phyloP scores from a whole-genome alignment of 2,888 invertebrate species.

The Acrobasis repandana region DNA sequence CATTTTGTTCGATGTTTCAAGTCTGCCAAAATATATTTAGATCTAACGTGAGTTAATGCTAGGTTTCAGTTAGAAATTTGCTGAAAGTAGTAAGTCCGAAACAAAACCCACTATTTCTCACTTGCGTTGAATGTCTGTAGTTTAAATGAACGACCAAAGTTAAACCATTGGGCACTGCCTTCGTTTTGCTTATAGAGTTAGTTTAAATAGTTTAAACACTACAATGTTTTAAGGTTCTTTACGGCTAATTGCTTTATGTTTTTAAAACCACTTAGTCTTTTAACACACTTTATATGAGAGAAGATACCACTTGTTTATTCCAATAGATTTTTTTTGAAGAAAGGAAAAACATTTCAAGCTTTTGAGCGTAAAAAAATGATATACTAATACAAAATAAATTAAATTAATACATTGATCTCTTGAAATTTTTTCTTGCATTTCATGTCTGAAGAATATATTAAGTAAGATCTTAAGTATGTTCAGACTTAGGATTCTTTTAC shows the following conservation, averaged over 20 bases:
- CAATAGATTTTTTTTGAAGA: no score
- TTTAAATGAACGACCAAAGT: slow-evolving; percentile 18
- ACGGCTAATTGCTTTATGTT: slow-evolving; percentile 3
- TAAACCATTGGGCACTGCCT: slow-evolving; percentile 12
- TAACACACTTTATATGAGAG: no score
- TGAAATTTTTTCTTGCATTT: no score
- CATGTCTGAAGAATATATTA: no score
- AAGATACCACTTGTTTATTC: no score
- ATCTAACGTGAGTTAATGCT: background rate
- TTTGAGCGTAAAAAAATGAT: no score
- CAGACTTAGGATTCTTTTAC: no score
- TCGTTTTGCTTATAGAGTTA: slow-evolving; percentile 18
- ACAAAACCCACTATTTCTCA: slow-evolving; percentile 15
- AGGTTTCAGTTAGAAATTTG: background rate
- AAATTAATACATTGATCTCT: no score
- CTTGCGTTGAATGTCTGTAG: slow-evolving; percentile 18
- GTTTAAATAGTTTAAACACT: slow-evolving; percentile 19
- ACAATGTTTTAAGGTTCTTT: background rate
- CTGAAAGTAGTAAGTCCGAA: background rate
- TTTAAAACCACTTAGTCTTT: background rate
- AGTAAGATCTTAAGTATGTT: no score
- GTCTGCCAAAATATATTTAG: background rate
- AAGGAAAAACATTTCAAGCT: no score
- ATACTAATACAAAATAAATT: no score
- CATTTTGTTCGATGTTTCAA: no score